Evolutionary conservation across 2,888 invertebrate genomes (phyloP).

Genomic region (Dolichopus griseipennis): DNA sequence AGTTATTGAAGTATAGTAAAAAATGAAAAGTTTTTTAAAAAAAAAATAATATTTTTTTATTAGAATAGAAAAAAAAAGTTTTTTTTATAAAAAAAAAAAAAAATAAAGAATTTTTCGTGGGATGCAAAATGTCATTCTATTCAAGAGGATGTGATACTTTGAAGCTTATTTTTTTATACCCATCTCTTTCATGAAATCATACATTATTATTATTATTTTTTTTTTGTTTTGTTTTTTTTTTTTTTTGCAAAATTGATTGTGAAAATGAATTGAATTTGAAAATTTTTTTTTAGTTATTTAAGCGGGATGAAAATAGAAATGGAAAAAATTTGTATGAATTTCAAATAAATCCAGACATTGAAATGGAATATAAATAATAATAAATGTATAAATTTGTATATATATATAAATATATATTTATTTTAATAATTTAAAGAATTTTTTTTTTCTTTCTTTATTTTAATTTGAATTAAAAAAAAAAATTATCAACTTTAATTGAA

Average conservation of each 20-base stretch:
- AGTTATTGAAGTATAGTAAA: neutral
- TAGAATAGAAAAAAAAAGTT: neutral
- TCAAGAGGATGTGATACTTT: neutral
- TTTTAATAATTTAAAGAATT: too few species aligned
- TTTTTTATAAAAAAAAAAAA: neutral
- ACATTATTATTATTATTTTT: neutral
- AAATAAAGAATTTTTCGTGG: neutral
- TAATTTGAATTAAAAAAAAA: too few species aligned
- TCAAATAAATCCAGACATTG: too few species aligned
- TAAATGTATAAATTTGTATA: too few species aligned
- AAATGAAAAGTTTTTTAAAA: neutral
- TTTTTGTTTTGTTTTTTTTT: neutral
- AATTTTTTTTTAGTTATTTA: neutral
- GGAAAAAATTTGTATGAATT: too few species aligned
- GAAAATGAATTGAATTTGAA: slow-evolving; percentile 3
- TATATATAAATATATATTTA: too few species aligned
- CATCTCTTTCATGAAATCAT: neutral
- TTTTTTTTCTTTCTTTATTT: too few species aligned
- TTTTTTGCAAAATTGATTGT: neutral
- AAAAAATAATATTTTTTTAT: neutral
- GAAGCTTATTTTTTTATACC: neutral
- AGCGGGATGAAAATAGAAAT: neutral
- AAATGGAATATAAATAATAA: too few species aligned
- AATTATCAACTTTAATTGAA: too few species aligned
- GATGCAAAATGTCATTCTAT: slow-evolving; percentile 1